phyloP scores from a whole-genome alignment of 23 tunicate species.

The Styela plicata region DNA sequence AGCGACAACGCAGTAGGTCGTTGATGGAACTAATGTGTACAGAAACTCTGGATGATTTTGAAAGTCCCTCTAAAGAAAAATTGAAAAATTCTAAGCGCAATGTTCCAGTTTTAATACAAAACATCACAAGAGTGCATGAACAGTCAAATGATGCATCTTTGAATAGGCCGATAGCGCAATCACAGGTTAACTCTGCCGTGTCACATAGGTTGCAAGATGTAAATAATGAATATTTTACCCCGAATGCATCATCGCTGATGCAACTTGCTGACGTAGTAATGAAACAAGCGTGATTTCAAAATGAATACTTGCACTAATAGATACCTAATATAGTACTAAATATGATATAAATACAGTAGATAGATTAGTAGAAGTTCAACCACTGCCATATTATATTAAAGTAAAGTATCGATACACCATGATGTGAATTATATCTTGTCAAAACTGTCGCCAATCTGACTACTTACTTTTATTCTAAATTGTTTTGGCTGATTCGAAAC shows the following conservation, averaged over 20 bases:
- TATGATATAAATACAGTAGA: neutral
- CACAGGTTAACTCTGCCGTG: neutral
- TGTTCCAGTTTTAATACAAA: conserved; percentile 18
- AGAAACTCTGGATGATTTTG: conserved; percentile 55
- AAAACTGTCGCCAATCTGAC: too few relatives aligned
- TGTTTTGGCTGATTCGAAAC: too few relatives aligned
- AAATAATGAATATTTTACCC: neutral
- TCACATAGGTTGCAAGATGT: neutral
- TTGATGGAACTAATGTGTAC: conserved; percentile 68
- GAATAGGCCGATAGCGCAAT: neutral
- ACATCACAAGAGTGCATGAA: conserved; percentile 23
- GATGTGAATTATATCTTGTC: neutral
- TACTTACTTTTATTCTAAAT: too few relatives aligned
- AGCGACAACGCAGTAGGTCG: conserved; percentile 6
- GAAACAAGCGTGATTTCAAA: conserved; percentile 1
- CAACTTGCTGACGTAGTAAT: conserved; percentile 32
- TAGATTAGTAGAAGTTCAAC: neutral
- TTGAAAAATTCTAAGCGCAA: conserved; percentile 15
- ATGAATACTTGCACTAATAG: neutral
- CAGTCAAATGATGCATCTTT: neutral
- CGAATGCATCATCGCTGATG: conserved; percentile 9
- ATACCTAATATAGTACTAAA: too few relatives aligned
- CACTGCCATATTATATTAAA: neutral
- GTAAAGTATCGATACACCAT: neutral
- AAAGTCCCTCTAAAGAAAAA: conserved; percentile 30